phyloP scores from a whole-genome alignment of 2,797 vertebrate species.

The Glyptemys insculpta region DNA sequence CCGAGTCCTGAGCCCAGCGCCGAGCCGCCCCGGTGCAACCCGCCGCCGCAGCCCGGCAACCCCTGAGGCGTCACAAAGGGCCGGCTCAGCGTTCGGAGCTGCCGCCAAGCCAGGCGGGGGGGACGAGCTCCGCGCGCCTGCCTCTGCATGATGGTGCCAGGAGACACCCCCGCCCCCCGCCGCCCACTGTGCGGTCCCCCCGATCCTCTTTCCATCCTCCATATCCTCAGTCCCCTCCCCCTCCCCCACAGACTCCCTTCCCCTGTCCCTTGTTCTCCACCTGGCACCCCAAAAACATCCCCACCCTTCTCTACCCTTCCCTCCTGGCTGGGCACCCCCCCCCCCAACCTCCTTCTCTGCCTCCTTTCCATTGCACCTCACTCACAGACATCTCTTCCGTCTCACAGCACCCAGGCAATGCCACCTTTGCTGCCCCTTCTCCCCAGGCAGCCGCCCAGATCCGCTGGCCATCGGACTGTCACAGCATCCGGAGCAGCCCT shows the following conservation, averaged over 20 bases:
- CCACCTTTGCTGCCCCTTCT: not conserved
- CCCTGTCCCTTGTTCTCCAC: not conserved
- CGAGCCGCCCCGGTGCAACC: too few species aligned
- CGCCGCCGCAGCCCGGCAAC: not conserved
- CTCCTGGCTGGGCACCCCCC: not conserved
- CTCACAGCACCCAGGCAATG: too few species aligned
- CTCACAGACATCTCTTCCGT: not conserved
- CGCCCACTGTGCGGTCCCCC: not conserved
- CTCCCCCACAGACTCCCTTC: not conserved
- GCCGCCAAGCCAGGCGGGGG: not conserved
- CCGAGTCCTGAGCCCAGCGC: not conserved
- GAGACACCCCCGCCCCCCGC: too few species aligned
- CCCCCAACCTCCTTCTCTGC: not conserved
- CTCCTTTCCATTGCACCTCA: not conserved
- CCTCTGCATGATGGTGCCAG: not conserved
- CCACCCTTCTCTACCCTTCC: rapidly evolving
- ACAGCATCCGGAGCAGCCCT: not conserved
- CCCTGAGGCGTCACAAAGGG: slow-evolving; percentile 4
- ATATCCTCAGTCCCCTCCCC: not conserved
- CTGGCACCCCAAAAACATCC: not conserved
- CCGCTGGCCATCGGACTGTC: too few species aligned
- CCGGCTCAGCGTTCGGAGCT: not conserved
- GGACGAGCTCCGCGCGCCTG: not conserved
- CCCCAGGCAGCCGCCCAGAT: not conserved
- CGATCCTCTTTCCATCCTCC: not conserved